Conservation (phyloP, 2,888 invertebrate genomes). For the Spodoptera exigua region DNA sequence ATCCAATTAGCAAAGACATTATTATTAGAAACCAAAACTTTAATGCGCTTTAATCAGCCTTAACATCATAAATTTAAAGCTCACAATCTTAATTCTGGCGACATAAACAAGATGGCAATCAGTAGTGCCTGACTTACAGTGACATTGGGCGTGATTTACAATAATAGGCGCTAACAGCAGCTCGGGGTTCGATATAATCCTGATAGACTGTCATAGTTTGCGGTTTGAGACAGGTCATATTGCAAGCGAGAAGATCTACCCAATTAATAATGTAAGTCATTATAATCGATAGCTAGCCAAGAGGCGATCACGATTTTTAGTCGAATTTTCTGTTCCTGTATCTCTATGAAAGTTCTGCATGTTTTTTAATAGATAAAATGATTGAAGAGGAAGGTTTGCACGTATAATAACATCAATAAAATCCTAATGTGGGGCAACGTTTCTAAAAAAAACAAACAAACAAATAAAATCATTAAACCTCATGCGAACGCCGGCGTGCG, state of each 20-base stretch:
- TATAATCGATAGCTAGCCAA: too few relatives aligned
- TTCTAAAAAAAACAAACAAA: too few relatives aligned
- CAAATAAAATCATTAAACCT: too few relatives aligned
- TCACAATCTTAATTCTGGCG: slow-evolving; percentile 43
- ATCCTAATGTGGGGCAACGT: too few relatives aligned
- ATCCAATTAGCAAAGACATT: slow-evolving; percentile 10
- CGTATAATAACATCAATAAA: too few relatives aligned
- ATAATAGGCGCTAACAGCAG: slow-evolving; percentile 63
- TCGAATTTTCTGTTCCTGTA: too few relatives aligned
- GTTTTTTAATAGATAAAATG: too few relatives aligned
- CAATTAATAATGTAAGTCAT: too few relatives aligned
- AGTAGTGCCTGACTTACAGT: slow-evolving; percentile 46
- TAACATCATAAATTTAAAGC: slow-evolving; percentile 44
- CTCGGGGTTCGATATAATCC: slow-evolving; percentile 59
- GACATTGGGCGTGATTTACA: slow-evolving; percentile 69
- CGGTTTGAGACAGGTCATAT: neutral
- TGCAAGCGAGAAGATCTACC: neutral
- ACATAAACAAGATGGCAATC: slow-evolving; percentile 61
- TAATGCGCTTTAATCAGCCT: slow-evolving; percentile 5
- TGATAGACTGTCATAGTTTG: slow-evolving; percentile 54
- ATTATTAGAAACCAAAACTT: slow-evolving; percentile 16
- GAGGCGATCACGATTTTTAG: too few relatives aligned
- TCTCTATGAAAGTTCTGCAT: too few relatives aligned
- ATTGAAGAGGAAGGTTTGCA: too few relatives aligned
- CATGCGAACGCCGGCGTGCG: too few relatives aligned